Base-by-base conservation (phyloP, 2,888 invertebrate genomes). In the Miltochrista miniata region DNA sequence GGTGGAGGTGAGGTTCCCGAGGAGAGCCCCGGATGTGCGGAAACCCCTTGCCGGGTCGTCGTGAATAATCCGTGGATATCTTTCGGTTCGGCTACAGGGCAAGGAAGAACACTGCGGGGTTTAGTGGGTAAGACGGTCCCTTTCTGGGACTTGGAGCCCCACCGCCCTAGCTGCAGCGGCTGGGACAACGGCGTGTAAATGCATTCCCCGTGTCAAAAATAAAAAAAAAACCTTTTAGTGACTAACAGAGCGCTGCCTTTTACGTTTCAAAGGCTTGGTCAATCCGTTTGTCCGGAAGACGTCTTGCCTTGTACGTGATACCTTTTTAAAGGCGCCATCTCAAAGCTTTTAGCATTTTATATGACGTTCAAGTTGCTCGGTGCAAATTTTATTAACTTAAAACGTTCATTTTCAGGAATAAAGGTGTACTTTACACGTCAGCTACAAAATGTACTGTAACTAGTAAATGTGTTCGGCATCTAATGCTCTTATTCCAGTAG, bases 401-500 rank as follows among this genome's bases (percentile, higher is more conserved):
- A 47, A 34, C 38, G 40, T 42, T 51, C 51, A 45, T 49, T 53
- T 49, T 38, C 24, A 18, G 33, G 36, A 41, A 34, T 44, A 33
- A 59, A 9, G 8, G 55, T 54, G 48, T 45, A 12, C 14, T n/a
- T 48, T 50, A 42, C 24, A 45, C 39, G 48, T 39, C 12, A 14
- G 24, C 47, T 35, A 54, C 51, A 55, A 56, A 59, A 54, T 33
- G 42, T 54, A 40, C 39, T 42, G 45, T 57, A 48, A 42, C 52
- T 56, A 55, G 46, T 53, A 59, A 66, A 61, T 61, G 36, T 60
- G 54, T 54, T 47, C 54, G 43, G 39, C 49, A 43, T 57, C 43
- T 55, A 55, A 35, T 47, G 54, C 54, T 59, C 59, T 61, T 59
- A 60, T 63, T 67, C 56, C 43, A 61, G 41, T 54, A 34, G 12